phyloP scores from a whole-genome alignment of 2,888 invertebrate species.

The Dryobotodes eremita region DNA sequence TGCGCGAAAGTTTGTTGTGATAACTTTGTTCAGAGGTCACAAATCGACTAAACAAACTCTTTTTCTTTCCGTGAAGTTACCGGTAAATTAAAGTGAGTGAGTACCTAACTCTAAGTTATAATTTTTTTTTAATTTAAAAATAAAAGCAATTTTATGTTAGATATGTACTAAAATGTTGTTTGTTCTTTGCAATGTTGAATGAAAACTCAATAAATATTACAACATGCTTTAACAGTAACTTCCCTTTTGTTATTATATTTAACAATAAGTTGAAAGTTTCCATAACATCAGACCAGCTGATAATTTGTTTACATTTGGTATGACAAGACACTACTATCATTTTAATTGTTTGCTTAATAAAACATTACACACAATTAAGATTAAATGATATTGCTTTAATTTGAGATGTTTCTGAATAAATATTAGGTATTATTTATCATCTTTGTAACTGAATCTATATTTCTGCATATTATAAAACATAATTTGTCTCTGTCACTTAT shows the following conservation, averaged over 20 bases:
- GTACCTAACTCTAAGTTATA: conserved; percentile 14
- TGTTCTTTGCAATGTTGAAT: neutral
- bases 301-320: conserved; percentile 31
- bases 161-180: neutral
- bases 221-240: no score
- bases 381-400: conserved; percentile 10
- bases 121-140: conserved; percentile 11
- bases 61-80: neutral
- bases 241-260: neutral
- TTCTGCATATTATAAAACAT: neutral
- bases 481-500: neutral
- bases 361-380: neutral
- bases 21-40: conserved; percentile 23
- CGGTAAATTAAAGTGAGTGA: conserved; percentile 45
- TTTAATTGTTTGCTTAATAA: neutral
- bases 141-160: neutral
- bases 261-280: conserved; percentile 12
- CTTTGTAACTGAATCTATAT: neutral
- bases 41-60: conserved; percentile 11
- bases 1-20: conserved; percentile 36
- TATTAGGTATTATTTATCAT: neutral
- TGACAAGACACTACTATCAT: neutral
- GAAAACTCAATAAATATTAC: neutral
- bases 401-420: neutral
- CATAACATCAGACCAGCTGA: conserved; percentile 23